Conservation (phyloP, 2,797 vertebrate species). For the Poecile montanus region DNA sequence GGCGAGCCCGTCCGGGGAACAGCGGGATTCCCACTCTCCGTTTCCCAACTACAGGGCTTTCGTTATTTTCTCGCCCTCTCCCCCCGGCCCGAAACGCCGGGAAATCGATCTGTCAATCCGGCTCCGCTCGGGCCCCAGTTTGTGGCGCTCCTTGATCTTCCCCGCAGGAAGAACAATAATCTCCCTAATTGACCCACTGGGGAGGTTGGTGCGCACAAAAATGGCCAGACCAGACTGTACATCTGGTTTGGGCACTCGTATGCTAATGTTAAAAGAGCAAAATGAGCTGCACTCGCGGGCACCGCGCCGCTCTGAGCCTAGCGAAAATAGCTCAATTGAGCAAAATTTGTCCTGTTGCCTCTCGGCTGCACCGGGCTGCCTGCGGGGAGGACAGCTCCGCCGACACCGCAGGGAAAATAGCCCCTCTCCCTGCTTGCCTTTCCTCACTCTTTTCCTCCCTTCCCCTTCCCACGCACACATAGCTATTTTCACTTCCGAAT, state of each 20-base stretch:
- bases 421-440: background rate
- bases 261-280: conserved; percentile 81
- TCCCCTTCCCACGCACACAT: background rate
- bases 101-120: conserved; percentile 94
- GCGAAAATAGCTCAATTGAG: conserved; percentile 8
- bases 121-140: conserved; percentile 89
- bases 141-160: conserved; percentile 87
- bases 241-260: conserved; percentile 89
- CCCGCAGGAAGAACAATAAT: conserved; percentile 99
- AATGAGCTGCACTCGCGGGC: conserved; percentile 41
- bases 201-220: conserved; percentile 88
- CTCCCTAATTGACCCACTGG: conserved; percentile 99
- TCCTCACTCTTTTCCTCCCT: background rate
- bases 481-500: background rate
- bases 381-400: background rate
- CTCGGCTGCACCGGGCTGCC: background rate
- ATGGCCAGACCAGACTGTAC: conserved; percentile 86
- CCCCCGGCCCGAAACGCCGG: conserved; percentile 73
- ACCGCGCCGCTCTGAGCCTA: conserved; percentile 18
- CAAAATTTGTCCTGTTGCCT: conserved; percentile 11
- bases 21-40: conserved; percentile 68
- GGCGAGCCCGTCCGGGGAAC: conserved; percentile 20
- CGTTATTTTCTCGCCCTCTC: conserved; percentile 32
- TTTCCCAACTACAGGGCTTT: conserved; percentile 76
- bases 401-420: background rate